phyloP scores from a whole-genome alignment of 2,113 vertebrate genomes.

The Leucosticte australis region DNA sequence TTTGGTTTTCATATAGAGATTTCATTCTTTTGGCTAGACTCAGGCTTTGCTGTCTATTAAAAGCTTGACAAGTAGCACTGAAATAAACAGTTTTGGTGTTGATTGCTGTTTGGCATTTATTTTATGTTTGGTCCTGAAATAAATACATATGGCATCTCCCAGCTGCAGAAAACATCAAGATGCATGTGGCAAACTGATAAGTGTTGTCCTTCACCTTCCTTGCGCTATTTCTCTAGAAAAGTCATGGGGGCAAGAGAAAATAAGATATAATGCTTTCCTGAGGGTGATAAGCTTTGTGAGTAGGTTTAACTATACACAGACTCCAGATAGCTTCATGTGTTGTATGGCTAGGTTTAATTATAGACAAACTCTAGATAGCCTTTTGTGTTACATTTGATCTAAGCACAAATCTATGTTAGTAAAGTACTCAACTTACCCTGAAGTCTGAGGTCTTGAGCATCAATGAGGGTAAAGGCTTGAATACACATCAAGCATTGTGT shows the following conservation, averaged over 20 bases:
- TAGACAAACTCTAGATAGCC: neutral
- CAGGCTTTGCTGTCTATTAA: neutral
- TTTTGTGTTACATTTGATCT: neutral
- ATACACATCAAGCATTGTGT: neutral
- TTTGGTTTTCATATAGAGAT: neutral
- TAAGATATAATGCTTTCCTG: neutral
- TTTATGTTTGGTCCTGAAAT: neutral
- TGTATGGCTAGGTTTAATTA: neutral
- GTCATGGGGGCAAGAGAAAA: neutral
- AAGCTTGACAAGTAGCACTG: neutral
- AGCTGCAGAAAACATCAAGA: neutral
- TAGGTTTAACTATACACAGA: neutral
- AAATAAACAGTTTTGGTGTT: neutral
- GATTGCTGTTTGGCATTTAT: neutral
- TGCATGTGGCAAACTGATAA: neutral
- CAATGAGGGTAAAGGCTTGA: slow-evolving; percentile 19
- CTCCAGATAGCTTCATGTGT: neutral
- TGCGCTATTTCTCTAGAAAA: neutral
- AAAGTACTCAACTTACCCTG: neutral
- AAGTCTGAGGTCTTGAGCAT: neutral
- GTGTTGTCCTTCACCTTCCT: neutral
- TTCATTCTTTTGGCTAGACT: neutral
- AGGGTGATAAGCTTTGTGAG: neutral
- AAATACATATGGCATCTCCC: neutral
- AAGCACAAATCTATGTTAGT: neutral